These are phyloP conservation scores for Epizoanthus ramosus DNA, from an alignment of 92 coral and sea anemone genomes.

Conservation along the genomic window DNA sequence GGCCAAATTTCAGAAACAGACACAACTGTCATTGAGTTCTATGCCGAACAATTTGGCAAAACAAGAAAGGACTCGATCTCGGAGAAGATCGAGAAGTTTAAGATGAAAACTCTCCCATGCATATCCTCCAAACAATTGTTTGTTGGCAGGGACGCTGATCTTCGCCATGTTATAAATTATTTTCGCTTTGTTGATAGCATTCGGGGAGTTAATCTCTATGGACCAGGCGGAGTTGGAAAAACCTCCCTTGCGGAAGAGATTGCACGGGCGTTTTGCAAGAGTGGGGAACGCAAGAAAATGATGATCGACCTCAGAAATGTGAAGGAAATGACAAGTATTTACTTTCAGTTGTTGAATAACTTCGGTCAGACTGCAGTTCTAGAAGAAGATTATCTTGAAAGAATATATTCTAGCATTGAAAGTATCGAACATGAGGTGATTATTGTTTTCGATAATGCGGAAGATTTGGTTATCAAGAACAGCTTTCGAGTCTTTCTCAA, in stretches of 20 bases:
- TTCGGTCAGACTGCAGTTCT: conserved; percentile 5
- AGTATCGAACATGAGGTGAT: not conserved
- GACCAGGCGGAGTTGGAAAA: too few species aligned
- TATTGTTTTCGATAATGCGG: too few species aligned
- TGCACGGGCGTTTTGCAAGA: not conserved
- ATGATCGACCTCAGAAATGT: conserved; percentile 48
- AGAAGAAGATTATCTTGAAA: conserved; percentile 1
- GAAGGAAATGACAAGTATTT: conserved; percentile 9
- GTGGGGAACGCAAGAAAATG: not conserved
- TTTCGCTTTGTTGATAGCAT: not conserved
- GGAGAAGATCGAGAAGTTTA: not conserved
- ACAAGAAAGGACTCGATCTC: not conserved
- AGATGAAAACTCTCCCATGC: not conserved
- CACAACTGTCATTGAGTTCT: not conserved
- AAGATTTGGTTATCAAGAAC: too few species aligned
- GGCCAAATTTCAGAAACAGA: conserved; percentile 6
- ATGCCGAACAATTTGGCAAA: not conserved
- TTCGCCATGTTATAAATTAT: not conserved
- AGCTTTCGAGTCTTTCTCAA: conserved; percentile 5
- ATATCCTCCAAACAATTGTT: too few species aligned
- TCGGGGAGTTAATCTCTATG: too few species aligned
- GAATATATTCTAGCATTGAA: conserved; percentile 20
- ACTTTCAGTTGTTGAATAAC: conserved; percentile 36
- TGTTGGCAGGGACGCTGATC: not conserved
- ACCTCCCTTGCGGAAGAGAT: not conserved